These are phyloP conservation scores for Hassar affinis DNA, from an alignment of 2,113 vertebrate genomes.

Conservation along the genomic window DNA sequence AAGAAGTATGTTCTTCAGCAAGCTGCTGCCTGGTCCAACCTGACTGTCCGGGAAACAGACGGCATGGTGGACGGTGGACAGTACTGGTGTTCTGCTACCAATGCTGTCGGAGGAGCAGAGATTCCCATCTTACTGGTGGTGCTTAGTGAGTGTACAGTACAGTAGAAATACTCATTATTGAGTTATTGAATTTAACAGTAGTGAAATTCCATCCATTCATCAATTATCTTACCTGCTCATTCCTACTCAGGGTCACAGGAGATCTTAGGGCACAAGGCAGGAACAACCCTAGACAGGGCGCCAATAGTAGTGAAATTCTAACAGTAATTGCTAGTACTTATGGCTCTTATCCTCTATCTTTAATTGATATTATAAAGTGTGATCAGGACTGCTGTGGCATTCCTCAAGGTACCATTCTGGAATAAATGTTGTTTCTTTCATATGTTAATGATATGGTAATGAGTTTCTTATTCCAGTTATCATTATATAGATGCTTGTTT, in stretches of 20 bases:
- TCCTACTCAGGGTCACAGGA: too few relatives aligned
- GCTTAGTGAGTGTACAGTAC: slow-evolving; percentile 75
- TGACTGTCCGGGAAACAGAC: slow-evolving; percentile 74
- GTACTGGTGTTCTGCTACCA: slow-evolving; percentile 80
- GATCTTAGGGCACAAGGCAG: too few relatives aligned
- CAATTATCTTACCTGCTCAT: too few relatives aligned
- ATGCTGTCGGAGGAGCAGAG: slow-evolving; percentile 80
- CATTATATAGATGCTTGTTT: neutral
- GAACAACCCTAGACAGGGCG: too few relatives aligned
- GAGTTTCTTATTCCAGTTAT: neutral
- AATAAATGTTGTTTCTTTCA: neutral
- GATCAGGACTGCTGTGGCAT: neutral
- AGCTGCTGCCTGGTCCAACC: slow-evolving; percentile 73
- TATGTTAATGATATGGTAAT: neutral
- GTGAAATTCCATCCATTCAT: too few relatives aligned
- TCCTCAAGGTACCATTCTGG: neutral
- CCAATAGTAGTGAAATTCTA: neutral
- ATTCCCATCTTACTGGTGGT: slow-evolving; percentile 75
- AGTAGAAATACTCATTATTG: too few relatives aligned
- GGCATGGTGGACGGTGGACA: slow-evolving; percentile 73
- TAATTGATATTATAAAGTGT: neutral
- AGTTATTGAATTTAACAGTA: neutral
- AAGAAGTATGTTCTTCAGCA: slow-evolving; percentile 75
- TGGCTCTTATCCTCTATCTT: neutral
- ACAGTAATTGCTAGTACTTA: neutral